Conservation (phyloP, 2,113 vertebrate species). For the Neotoma lepida region DNA sequence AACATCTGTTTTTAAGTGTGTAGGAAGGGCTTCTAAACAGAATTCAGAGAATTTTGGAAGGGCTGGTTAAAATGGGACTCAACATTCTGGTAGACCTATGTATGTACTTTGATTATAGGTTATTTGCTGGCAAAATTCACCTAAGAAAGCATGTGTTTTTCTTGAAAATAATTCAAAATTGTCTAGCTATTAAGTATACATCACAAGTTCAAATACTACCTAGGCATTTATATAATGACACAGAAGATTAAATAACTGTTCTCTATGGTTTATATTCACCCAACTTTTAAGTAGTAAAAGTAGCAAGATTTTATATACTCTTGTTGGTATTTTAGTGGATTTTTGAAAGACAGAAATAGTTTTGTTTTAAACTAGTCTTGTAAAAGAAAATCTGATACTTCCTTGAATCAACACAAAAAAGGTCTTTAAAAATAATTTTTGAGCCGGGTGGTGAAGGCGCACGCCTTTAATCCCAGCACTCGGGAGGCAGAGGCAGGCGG, state of each 20-base stretch:
- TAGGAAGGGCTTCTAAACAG: conserved; percentile 49
- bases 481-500: no score
- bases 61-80: conserved; percentile 42
- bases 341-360: conserved; percentile 34
- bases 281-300: neutral
- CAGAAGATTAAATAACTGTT: conserved; percentile 14
- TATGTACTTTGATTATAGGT: conserved; percentile 36
- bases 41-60: conserved; percentile 1
- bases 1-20: conserved; percentile 10
- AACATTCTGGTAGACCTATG: neutral
- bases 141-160: conserved; percentile 35
- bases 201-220: conserved; percentile 26
- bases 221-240: conserved; percentile 31
- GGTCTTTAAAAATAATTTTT: conserved; percentile 47
- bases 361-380: neutral
- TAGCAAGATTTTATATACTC: neutral
- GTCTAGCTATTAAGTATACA: conserved; percentile 19
- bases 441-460: no score
- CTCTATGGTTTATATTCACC: conserved; percentile 29
- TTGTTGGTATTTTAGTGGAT: conserved; percentile 24
- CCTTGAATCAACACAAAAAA: conserved; percentile 30
- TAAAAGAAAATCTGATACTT: conserved; percentile 30
- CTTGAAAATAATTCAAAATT: conserved; percentile 38
- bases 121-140: conserved; percentile 49
- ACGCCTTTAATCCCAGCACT: no score